phyloP scores from a whole-genome alignment of 2,888 invertebrate genomes.

The Ellobium chinense region DNA sequence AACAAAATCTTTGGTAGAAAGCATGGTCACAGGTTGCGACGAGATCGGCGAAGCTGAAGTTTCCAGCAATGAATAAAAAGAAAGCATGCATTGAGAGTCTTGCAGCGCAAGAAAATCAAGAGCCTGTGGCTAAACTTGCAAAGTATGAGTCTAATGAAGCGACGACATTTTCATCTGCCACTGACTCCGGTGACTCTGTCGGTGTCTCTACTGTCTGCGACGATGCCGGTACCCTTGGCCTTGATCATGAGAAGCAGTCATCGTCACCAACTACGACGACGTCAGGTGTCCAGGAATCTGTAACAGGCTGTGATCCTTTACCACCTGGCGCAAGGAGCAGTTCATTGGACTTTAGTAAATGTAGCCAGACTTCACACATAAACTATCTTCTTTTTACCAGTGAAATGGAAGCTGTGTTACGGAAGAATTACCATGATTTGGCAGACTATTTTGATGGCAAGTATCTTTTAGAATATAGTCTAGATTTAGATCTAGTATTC shows the following conservation, averaged over 20 bases:
- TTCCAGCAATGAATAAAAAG: conserved; percentile 29
- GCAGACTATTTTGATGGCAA: conserved; percentile 25
- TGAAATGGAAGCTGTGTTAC: neutral
- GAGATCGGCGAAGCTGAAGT: neutral
- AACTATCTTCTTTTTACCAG: conserved; percentile 5
- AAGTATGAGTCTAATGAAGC: neutral
- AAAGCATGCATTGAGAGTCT: conserved; percentile 20
- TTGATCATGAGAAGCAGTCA: too few species aligned
- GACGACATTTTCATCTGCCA: neutral
- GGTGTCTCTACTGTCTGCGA: too few species aligned
- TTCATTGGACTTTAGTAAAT: too few species aligned
- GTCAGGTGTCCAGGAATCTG: too few species aligned
- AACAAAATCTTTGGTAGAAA: too few species aligned
- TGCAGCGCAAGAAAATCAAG: conserved; percentile 3
- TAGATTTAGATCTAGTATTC: too few species aligned
- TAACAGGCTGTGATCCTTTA: too few species aligned
- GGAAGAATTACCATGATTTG: neutral
- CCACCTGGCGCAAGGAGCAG: neutral
- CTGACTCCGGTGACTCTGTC: neutral
- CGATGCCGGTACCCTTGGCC: too few species aligned
- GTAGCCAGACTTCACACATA: neutral
- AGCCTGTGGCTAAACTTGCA: conserved; percentile 11
- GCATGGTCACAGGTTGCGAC: neutral
- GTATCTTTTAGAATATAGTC: neutral
- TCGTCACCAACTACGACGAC: too few species aligned